Conservation (phyloP, 2,888 invertebrate species). For the Micropterix aruncella region DNA sequence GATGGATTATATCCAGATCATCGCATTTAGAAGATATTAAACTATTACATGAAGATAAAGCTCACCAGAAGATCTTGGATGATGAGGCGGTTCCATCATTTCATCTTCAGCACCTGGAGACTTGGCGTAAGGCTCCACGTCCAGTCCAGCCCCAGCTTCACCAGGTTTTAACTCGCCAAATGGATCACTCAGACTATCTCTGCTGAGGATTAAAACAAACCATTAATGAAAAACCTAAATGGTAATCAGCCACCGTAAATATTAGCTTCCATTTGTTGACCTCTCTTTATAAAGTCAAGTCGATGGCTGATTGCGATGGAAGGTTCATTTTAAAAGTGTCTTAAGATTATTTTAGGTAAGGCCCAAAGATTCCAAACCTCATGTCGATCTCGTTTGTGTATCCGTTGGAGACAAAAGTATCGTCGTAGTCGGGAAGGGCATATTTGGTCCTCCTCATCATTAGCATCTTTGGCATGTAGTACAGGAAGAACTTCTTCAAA, state of each 20-base stretch:
- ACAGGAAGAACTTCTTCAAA: constrained; percentile 79
- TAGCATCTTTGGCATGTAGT: constrained; percentile 80
- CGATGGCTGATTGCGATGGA: too few relatives aligned
- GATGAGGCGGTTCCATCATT: constrained; percentile 35
- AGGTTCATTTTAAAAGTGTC: too few relatives aligned
- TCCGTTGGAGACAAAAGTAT: constrained; percentile 62
- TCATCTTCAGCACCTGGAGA: constrained; percentile 41
- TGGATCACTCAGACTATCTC: constrained; percentile 56
- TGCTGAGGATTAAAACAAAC: too few relatives aligned
- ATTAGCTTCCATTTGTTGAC: too few relatives aligned
- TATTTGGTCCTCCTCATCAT: constrained; percentile 87
- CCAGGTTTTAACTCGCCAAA: constrained; percentile 48
- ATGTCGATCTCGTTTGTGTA: constrained; percentile 74
- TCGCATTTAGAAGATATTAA: background rate
- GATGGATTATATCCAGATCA: too few relatives aligned
- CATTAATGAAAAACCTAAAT: too few relatives aligned
- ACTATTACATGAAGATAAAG: background rate
- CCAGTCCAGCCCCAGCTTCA: constrained; percentile 47
- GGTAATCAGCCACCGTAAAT: too few relatives aligned
- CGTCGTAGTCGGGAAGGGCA: constrained; percentile 71
- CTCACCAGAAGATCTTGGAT: constrained; percentile 49
- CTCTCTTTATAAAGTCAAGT: too few relatives aligned
- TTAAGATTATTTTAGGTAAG: too few relatives aligned
- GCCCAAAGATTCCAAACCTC: too few relatives aligned
- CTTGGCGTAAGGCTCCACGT: constrained; percentile 47